Evolutionary conservation across 2,888 invertebrate genomes (phyloP).

Genomic region (Halocaridina rubra): DNA sequence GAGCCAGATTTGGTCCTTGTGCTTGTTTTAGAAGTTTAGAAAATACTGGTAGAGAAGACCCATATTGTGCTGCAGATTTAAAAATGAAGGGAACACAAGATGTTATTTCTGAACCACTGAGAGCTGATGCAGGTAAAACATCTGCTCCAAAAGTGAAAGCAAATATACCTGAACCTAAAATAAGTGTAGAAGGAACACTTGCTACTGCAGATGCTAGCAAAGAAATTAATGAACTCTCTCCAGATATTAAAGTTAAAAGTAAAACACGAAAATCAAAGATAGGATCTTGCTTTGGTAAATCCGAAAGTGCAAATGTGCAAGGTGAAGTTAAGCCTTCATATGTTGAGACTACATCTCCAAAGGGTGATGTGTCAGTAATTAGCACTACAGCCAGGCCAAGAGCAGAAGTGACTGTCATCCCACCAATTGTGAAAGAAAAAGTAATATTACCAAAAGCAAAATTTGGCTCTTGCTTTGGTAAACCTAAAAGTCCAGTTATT

Average conservation of each 20-base stretch:
- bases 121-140: too few relatives aligned
- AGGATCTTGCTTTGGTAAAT: conserved; percentile 34
- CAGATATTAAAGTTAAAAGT: conserved; percentile 15
- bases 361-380: neutral
- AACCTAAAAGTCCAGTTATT: conserved; percentile 18
- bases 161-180: too few relatives aligned
- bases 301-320: neutral
- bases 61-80: conserved; percentile 11
- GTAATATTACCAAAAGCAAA: conserved; percentile 18
- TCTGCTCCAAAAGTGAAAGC: too few relatives aligned
- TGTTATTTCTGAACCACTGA: too few relatives aligned
- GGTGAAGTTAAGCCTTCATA: conserved; percentile 14
- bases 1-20: conserved; percentile 33
- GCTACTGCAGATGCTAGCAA: too few relatives aligned
- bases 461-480: conserved; percentile 39
- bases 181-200: too few relatives aligned
- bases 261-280: conserved; percentile 20
- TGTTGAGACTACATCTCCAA: neutral
- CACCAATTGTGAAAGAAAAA: conserved; percentile 4
- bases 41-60: conserved; percentile 21
- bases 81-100: conserved; percentile 28
- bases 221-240: too few relatives aligned
- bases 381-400: neutral
- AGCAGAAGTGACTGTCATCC: neutral
- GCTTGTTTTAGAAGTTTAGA: conserved; percentile 30